Evolutionary conservation across 2,113 vertebrate species (phyloP).

Genomic region (Melospiza melodia): DNA sequence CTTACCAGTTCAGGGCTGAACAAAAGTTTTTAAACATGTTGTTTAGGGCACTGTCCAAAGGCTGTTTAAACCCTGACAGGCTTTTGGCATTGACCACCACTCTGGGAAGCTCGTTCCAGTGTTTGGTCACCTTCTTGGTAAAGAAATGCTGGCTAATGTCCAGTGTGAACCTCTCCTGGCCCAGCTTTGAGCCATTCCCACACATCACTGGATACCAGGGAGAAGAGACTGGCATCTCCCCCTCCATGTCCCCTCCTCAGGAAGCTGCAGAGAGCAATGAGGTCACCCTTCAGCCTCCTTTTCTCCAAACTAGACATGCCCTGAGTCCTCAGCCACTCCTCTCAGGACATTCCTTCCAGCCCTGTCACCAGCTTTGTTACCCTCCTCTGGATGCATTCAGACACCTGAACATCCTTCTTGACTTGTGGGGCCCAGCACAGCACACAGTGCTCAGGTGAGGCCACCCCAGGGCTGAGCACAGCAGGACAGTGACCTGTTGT

Average conservation of each 20-base stretch:
- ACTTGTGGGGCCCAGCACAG: not conserved
- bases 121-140: not conserved
- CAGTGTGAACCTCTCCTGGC: not conserved
- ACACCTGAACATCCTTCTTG: not conserved
- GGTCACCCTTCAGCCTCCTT: not conserved
- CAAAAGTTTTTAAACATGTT: not conserved
- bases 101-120: not conserved
- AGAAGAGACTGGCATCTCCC: not conserved
- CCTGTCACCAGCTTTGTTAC: not conserved
- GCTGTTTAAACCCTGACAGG: not conserved
- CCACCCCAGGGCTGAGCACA: not conserved
- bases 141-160: not conserved
- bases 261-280: not conserved
- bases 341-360: not conserved
- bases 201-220: not conserved
- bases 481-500: not conserved
- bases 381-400: not conserved
- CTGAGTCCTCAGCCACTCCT: not conserved
- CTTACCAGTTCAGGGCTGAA: not conserved
- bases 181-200: not conserved
- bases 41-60: not conserved
- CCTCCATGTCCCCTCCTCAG: not conserved
- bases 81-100: not conserved
- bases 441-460: not conserved
- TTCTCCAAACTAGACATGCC: not conserved